These are phyloP conservation scores for Phthorimaea operculella DNA, from an alignment of 1,140 invertebrate genomes.

Conservation along the genomic window DNA sequence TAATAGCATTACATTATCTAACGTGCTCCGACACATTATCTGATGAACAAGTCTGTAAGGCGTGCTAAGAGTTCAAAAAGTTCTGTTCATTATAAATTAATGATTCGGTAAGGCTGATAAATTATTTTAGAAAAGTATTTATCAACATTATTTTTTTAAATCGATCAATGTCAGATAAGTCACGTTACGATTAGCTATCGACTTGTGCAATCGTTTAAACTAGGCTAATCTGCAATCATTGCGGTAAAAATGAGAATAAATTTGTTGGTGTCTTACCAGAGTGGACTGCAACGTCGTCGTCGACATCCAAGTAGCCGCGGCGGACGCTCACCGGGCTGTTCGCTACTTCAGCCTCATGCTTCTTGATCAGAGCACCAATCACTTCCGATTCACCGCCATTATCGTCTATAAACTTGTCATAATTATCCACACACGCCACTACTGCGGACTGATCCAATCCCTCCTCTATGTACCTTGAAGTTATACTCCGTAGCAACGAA, in stretches of 20 bases:
- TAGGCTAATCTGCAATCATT: not conserved
- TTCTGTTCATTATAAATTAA: not conserved
- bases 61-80: not conserved
- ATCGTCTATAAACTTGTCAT: constrained; percentile 54
- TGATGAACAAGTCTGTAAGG: not conserved
- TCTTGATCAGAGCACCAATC: constrained; percentile 55
- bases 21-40: not conserved
- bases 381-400: constrained; percentile 58
- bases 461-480: constrained; percentile 52
- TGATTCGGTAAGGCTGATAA: not conserved
- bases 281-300: constrained; percentile 73
- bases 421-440: constrained; percentile 52
- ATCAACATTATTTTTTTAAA: not conserved
- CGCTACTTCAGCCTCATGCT: constrained; percentile 53
- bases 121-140: constrained; percentile 1
- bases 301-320: constrained; percentile 65
- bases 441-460: constrained; percentile 45
- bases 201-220: not conserved
- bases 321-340: constrained; percentile 63
- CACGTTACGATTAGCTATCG: not conserved
- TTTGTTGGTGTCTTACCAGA: constrained; percentile 66
- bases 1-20: not conserved
- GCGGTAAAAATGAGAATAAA: not conserved
- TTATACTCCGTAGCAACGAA: constrained; percentile 67
- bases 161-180: not conserved